These are phyloP conservation scores for Drosophila suboccidentalis DNA, from an alignment of 2,888 invertebrate genomes.

Conservation along the genomic window DNA sequence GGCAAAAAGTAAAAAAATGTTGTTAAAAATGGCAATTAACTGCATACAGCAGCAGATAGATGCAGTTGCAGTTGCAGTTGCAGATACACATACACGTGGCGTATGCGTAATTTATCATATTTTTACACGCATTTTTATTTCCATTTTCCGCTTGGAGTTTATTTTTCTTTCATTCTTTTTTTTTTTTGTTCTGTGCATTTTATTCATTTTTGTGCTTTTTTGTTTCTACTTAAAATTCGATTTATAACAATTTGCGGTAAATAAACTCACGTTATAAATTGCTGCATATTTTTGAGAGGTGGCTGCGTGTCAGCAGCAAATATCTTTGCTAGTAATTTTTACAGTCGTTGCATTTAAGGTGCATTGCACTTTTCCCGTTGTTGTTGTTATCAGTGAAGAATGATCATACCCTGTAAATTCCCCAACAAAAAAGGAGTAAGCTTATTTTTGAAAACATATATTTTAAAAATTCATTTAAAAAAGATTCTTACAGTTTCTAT, in stretches of 20 bases:
- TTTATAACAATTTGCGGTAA: constrained; percentile 81
- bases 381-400: constrained; percentile 26
- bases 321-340: constrained; percentile 58
- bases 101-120: constrained; percentile 78
- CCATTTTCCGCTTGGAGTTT: constrained; percentile 50
- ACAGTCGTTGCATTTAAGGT: constrained; percentile 59
- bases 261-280: constrained; percentile 76
- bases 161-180: constrained; percentile 7
- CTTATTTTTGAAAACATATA: background rate
- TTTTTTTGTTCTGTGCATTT: background rate
- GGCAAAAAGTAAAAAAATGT: constrained; percentile 38
- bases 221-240: constrained; percentile 75
- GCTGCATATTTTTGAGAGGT: constrained; percentile 54
- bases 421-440: too few relatives aligned
- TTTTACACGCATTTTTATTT: constrained; percentile 69
- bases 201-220: constrained; percentile 10
- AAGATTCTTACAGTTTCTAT: too few relatives aligned
- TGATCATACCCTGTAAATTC: constrained; percentile 8
- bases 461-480: too few relatives aligned
- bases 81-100: constrained; percentile 31
- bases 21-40: constrained; percentile 74
- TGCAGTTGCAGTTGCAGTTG: constrained; percentile 5
- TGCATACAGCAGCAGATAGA: constrained; percentile 39
- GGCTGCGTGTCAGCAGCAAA: constrained; percentile 52
- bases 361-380: constrained; percentile 51